Evolutionary conservation across 2,888 invertebrate genomes (phyloP).

Genomic region (Glaucopsyche alexis): DNA sequence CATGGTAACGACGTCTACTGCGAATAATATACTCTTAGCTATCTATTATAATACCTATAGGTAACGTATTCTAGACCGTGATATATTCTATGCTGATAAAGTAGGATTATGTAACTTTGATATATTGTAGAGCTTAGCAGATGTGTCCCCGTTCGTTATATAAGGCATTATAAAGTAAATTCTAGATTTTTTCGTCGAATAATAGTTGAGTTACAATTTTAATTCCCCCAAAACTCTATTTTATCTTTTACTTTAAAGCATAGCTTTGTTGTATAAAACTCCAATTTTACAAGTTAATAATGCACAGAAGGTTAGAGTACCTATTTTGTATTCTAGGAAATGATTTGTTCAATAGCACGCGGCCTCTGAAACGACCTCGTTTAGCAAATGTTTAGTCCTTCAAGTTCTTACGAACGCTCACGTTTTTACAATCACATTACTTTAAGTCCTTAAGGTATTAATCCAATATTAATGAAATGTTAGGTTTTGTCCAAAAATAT

Average conservation of each 20-base stretch:
- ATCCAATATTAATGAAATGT: not conserved
- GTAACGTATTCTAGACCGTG: not conserved
- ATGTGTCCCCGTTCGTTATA: conserved; percentile 18
- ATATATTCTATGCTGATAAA: conserved; percentile 13
- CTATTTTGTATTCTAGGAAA: conserved; percentile 28
- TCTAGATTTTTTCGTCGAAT: not conserved
- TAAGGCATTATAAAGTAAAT: not conserved
- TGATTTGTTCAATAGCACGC: conserved; percentile 36
- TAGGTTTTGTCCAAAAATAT: not conserved
- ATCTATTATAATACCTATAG: not conserved
- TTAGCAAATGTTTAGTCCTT: conserved; percentile 35
- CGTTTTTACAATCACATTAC: conserved; percentile 9
- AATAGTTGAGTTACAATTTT: not conserved
- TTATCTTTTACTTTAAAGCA: not conserved
- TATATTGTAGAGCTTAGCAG: conserved; percentile 17
- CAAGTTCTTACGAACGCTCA: conserved; percentile 3
- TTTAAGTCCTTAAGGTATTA: not conserved
- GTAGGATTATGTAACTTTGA: conserved; percentile 11
- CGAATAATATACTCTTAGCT: no score
- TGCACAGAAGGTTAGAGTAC: conserved; percentile 20
- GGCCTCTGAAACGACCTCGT: conserved; percentile 36
- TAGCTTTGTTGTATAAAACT: not conserved
- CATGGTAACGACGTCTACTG: not conserved
- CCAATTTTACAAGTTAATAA: not conserved
- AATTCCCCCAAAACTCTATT: not conserved